phyloP scores from a whole-genome alignment of 2,113 vertebrate genomes.

The Alligator mississippiensis region DNA sequence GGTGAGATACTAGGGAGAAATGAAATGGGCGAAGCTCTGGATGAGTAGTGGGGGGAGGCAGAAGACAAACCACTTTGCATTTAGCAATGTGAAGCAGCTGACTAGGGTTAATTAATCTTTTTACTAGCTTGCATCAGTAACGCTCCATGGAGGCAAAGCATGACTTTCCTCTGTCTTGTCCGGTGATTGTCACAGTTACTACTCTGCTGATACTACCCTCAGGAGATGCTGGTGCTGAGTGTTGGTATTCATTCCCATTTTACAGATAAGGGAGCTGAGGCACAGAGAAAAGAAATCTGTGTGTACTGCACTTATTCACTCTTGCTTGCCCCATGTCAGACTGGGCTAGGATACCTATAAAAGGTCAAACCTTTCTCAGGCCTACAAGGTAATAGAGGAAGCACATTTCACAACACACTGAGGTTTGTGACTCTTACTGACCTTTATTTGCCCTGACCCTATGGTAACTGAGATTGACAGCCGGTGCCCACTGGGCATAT shows the following conservation, averaged over 20 bases:
- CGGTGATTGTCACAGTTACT: background rate
- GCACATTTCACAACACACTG: slow-evolving; percentile 65
- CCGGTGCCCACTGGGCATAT: slow-evolving; percentile 64
- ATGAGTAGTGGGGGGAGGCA: background rate
- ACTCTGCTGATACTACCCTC: background rate
- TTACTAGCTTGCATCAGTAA: background rate
- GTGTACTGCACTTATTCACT: slow-evolving; percentile 24
- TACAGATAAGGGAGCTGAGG: background rate
- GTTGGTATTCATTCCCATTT: background rate
- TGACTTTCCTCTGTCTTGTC: background rate
- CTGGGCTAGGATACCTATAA: slow-evolving; percentile 47
- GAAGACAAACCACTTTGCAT: background rate
- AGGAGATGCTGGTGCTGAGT: background rate
- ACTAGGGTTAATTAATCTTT: background rate
- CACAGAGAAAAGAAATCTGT: background rate
- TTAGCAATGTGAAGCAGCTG: background rate
- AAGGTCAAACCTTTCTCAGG: slow-evolving; percentile 66
- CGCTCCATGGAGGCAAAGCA: background rate
- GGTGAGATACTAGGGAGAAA: background rate
- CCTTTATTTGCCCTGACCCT: slow-evolving; percentile 65
- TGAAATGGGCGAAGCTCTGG: background rate
- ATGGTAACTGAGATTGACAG: slow-evolving; percentile 68
- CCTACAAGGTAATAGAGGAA: slow-evolving; percentile 41
- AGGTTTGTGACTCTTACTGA: slow-evolving; percentile 62
- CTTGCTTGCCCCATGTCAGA: slow-evolving; percentile 11